Evolutionary conservation across 1,140 invertebrate species (phyloP), one percentile per base, ranked within the genome.

Genomic region (Fopius arisanus): DNA sequence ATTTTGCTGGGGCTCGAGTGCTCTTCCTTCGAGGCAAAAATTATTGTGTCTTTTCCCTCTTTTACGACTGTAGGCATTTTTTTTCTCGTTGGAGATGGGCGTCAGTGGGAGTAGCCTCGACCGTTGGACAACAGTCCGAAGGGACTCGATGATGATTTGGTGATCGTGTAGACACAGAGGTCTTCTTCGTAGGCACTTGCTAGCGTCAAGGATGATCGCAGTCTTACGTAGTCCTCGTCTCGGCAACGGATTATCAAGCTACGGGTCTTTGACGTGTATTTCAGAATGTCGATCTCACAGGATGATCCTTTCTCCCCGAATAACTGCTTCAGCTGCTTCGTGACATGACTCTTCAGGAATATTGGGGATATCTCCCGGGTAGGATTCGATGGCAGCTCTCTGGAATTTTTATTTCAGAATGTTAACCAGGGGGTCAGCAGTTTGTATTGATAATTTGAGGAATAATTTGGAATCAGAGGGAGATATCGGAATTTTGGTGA

Each of bases 1-100:
- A 96, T 90, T 70, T 85, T 92, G 79, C 94, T 94, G 7, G 95
- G 94, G 14, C 86, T 83, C 4, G 92, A 85, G 82, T 94, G 92
- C 79, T 96, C 95, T 84, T 95, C 95, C 82, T 93, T 92, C 0
- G 94, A 91, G 12, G 93, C 93, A 87, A 97, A 96, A 70, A 97
- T 93, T 4, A 97, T 92, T 73, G 92, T 91, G 82, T 97, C 95
- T 88, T 97, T 96, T 19, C 94, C 92, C 82, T 89, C 87, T 65
- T 88, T 86, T 26, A 69, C 72, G 31, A 84, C 79, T n/a, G 83
- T 70, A 16, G 89, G 84, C 89, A 90, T 90, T n/a, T n/a, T n/a
- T n/a, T n/a, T n/a, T n/a, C 67, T 70, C 81, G 41, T 21, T 72
- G 12, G 51, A 51, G 5, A 19, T 14, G 31, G n/a, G 40, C 4